These are phyloP conservation scores for Orchesella cincta DNA, from an alignment of 1,140 invertebrate species.

Conservation along the genomic window DNA sequence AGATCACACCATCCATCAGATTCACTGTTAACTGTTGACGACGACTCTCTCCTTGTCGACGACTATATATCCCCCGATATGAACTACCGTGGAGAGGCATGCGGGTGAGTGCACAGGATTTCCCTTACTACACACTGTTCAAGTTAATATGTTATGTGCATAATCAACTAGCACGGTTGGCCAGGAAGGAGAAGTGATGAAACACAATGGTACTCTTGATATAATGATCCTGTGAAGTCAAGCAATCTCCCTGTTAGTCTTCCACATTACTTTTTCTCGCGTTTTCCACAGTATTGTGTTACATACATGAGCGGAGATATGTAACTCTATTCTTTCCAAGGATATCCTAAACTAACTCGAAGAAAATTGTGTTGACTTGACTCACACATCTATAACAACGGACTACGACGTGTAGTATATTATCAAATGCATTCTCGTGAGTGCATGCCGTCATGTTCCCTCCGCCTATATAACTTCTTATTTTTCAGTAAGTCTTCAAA, in stretches of 20 bases:
- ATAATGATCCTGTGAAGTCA: too few relatives aligned
- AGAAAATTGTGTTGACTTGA: too few relatives aligned
- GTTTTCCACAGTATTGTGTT: too few relatives aligned
- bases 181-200: neutral
- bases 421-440: too few relatives aligned
- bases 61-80: conserved; percentile 50
- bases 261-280: neutral
- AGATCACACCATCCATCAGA: conserved; percentile 41
- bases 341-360: too few relatives aligned
- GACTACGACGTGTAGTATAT: too few relatives aligned
- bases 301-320: neutral
- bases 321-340: neutral
- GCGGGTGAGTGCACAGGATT: conserved; percentile 41
- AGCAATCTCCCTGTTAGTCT: neutral
- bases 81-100: conserved; percentile 47
- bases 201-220: too few relatives aligned
- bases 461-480: too few relatives aligned
- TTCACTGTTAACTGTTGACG: conserved; percentile 49
- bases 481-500: too few relatives aligned
- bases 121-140: too few relatives aligned
- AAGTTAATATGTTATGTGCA: neutral
- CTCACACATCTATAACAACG: too few relatives aligned
- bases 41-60: conserved; percentile 48
- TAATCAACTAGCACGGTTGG: neutral
- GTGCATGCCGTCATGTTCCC: too few relatives aligned